These are phyloP conservation scores for Chlorodrepanis virens DNA, from an alignment of 2,113 vertebrate species.

Conservation along the genomic window DNA sequence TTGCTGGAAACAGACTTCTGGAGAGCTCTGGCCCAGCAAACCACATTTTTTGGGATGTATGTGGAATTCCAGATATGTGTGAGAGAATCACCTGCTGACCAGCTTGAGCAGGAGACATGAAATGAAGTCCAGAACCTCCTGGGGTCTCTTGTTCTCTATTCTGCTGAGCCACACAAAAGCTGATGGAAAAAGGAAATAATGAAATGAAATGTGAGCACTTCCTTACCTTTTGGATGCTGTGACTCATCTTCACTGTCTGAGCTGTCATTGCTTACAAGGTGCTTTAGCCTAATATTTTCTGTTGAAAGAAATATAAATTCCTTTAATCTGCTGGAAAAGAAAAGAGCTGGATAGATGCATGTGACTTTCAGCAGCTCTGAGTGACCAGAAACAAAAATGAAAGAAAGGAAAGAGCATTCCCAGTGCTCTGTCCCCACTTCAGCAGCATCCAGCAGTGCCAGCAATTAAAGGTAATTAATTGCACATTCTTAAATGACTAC, in stretches of 20 bases:
- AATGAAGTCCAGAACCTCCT: background rate
- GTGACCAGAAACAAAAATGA: background rate
- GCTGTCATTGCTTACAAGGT: slow-evolving; percentile 88
- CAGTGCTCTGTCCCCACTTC: background rate
- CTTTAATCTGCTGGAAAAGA: background rate
- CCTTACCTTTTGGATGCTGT: slow-evolving; percentile 83
- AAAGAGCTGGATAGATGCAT: background rate
- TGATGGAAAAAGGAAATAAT: background rate
- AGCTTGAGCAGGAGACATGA: background rate
- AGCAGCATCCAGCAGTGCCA: background rate
- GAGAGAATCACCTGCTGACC: background rate
- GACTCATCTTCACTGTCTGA: slow-evolving; percentile 89
- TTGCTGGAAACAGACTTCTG: background rate
- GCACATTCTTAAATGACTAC: background rate
- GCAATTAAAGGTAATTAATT: background rate
- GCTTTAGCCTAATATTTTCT: slow-evolving; percentile 91
- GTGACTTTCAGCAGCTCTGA: background rate
- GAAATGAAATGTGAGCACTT: background rate
- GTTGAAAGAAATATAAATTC: slow-evolving; percentile 43
- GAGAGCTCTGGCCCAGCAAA: background rate
- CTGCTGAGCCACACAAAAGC: background rate
- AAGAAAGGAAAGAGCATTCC: background rate
- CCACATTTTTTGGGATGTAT: background rate
- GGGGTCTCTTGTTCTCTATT: background rate
- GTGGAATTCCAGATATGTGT: background rate